A percentile compares a stretch with the other conserved stretches of the same genome.
phyloP scores from a whole-genome alignment of 2,888 invertebrate species.

The Erynnis tages region DNA sequence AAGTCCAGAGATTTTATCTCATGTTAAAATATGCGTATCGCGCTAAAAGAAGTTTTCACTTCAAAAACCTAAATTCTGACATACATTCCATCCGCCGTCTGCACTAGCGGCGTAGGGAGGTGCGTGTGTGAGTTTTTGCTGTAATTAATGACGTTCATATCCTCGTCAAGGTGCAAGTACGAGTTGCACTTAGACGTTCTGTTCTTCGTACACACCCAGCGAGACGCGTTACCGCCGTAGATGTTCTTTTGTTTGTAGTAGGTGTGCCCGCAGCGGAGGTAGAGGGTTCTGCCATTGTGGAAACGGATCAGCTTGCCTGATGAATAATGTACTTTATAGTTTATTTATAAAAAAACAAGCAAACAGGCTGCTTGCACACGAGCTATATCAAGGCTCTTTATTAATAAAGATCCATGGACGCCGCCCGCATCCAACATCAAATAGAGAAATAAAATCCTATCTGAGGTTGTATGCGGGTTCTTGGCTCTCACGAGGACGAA shows the following conservation, averaged over 20 bases:
- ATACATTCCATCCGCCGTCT: conserved; percentile 37
- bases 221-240: conserved; percentile 29
- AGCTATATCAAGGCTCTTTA: too few relatives aligned
- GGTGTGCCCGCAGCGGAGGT: conserved; percentile 39
- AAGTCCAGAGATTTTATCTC: too few relatives aligned
- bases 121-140: conserved; percentile 35
- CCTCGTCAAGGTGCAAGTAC: conserved; percentile 29
- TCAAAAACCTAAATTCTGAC: conserved; percentile 32
- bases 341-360: not conserved
- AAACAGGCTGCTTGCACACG: too few relatives aligned
- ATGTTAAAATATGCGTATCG: too few relatives aligned
- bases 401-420: too few relatives aligned
- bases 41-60: too few relatives aligned
- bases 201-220: conserved; percentile 40
- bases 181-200: conserved; percentile 29
- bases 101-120: conserved; percentile 28
- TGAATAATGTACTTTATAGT: not conserved
- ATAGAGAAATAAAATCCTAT: too few relatives aligned
- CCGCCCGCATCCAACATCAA: too few relatives aligned
- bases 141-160: conserved; percentile 13
- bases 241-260: conserved; percentile 42
- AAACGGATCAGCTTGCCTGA: conserved; percentile 28
- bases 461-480: too few relatives aligned
- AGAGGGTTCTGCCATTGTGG: conserved; percentile 37
- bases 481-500: too few relatives aligned